Evolutionary conservation across 1,140 invertebrate genomes (phyloP).

Genomic region (Drosophila micromelanica): DNA sequence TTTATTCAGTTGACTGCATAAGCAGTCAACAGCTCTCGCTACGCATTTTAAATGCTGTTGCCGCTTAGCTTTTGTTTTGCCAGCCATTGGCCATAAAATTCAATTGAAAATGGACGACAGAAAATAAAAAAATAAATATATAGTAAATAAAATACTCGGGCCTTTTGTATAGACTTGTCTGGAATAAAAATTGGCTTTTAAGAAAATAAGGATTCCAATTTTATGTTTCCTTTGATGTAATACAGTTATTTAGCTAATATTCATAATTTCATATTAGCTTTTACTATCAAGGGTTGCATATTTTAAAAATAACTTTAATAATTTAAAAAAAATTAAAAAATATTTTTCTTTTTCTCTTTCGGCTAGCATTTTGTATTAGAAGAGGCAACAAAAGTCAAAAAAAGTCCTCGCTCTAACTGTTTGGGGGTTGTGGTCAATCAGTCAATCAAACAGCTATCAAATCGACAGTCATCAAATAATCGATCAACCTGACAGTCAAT

Average conservation of each 20-base stretch:
- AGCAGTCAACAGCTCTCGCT: conserved; percentile 62
- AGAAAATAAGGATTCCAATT: not conserved
- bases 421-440: too few species aligned
- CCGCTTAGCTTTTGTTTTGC: conserved; percentile 46
- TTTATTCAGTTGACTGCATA: conserved; percentile 75
- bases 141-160: conserved; percentile 1
- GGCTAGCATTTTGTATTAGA: too few species aligned
- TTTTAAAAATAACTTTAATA: too few species aligned
- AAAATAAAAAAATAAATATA: conserved; percentile 8
- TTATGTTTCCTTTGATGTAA: too few species aligned
- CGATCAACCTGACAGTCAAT: too few species aligned
- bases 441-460: too few species aligned
- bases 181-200: conserved; percentile 3
- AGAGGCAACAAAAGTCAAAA: too few species aligned
- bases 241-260: not conserved
- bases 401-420: too few species aligned
- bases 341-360: too few species aligned
- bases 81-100: conserved; percentile 42
- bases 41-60: conserved; percentile 68
- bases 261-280: not conserved
- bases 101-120: conserved; percentile 27
- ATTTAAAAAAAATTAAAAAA: too few species aligned
- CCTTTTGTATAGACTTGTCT: not conserved
- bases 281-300: not conserved
- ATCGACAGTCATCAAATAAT: too few species aligned